Percentiles rank a stretch among this genome's conserved stretches.
Conservation (phyloP, 92 coral and sea anemone species). For the Epizoanthus ramosus region DNA sequence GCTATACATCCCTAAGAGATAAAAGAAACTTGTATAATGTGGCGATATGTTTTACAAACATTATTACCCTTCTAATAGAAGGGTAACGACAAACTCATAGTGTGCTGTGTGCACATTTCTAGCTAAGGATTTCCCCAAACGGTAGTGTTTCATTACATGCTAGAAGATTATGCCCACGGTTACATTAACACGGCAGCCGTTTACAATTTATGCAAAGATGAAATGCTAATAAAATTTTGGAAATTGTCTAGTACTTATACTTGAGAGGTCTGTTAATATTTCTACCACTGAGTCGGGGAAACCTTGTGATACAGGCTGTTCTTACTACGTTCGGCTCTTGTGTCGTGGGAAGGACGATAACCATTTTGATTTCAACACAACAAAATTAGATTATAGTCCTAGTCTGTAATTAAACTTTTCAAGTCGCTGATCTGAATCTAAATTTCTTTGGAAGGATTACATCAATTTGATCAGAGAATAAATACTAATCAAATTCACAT, state of each 20-base stretch:
- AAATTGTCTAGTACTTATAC: neutral
- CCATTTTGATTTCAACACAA: constrained; percentile 23
- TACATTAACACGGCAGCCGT: neutral
- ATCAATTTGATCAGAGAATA: neutral
- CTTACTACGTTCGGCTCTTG: neutral
- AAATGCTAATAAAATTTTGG: neutral
- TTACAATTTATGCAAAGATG: constrained; percentile 13
- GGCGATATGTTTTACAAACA: neutral
- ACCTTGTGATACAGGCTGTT: neutral
- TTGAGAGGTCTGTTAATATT: no score
- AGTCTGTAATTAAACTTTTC: constrained; percentile 21
- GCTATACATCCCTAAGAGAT: neutral
- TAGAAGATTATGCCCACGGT: neutral
- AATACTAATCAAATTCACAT: no score
- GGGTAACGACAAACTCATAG: neutral
- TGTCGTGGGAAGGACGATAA: constrained; percentile 26
- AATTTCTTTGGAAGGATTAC: neutral
- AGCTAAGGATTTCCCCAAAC: neutral
- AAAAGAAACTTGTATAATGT: neutral
- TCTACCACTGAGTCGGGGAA: no score
- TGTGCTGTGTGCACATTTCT: neutral
- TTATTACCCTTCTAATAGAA: neutral
- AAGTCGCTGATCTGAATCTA: neutral
- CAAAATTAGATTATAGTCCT: constrained; percentile 6
- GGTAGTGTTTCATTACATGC: neutral